These are phyloP conservation scores for Enteromius viviparus DNA, from an alignment of 2,797 vertebrate species.

Conservation along the genomic window DNA sequence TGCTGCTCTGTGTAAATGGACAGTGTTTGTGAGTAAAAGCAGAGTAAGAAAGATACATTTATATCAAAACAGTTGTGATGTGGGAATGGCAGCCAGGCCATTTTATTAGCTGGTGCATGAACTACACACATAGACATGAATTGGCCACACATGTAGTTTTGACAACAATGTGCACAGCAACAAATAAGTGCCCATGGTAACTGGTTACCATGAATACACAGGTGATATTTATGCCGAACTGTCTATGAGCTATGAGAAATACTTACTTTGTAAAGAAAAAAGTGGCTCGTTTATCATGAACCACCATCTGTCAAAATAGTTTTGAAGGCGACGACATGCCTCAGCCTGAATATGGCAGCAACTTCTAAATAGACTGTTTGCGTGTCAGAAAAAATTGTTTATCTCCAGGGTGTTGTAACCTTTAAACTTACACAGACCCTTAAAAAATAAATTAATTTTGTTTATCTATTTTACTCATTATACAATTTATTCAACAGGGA, in stretches of 20 bases:
- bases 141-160: constrained; percentile 41
- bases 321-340: constrained; percentile 57
- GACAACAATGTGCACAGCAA: constrained; percentile 32
- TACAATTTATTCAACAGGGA: not conserved
- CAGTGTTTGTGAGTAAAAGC: not conserved
- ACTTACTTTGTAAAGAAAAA: constrained; percentile 57
- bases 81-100: not conserved
- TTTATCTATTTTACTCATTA: not conserved
- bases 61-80: not conserved
- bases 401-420: constrained; percentile 41
- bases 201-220: constrained; percentile 43
- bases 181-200: constrained; percentile 23
- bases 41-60: not conserved
- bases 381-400: constrained; percentile 54
- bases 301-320: constrained; percentile 68
- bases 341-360: constrained; percentile 57
- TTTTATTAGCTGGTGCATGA: constrained; percentile 11
- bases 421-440: constrained; percentile 23
- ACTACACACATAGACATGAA: not conserved
- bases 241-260: constrained; percentile 59
- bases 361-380: constrained; percentile 49
- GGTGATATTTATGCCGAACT: constrained; percentile 48
- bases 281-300: constrained; percentile 62
- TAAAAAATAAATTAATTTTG: not conserved
- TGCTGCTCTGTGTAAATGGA: not conserved